Evolutionary conservation across 2,888 invertebrate species (phyloP), one percentile per base, ranked within the genome.

Genomic region (Xestia ashworthii): DNA sequence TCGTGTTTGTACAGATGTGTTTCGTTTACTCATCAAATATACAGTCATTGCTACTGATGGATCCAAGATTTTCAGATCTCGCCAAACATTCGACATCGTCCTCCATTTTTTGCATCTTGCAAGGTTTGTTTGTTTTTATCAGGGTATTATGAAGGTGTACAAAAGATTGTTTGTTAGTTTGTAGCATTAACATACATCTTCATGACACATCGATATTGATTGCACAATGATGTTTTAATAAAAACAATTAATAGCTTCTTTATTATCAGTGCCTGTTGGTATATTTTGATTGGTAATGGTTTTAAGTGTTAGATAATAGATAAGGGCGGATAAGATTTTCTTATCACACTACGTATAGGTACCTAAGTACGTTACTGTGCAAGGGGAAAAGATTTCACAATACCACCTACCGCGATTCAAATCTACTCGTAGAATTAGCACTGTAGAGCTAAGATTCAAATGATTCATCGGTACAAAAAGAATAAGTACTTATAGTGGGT

Each of bases 11-110:
- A 91, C 91, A 93, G 92, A 92, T 92, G 92, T 90, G 91, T 93
- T 93, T 90, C 87, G 91, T 94, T 93, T 93, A 91, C 92, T 91
- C 90, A 88, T 85, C 91, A 94, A 93, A 93, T 89, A 93, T 71
- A 71, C 82, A 86, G 84, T 85, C 81, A 80, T 83, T 74, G 88
- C 92, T 91, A 90, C 92, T 90, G 90, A 89, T 88, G 88, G 86
- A 86, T 89, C 85, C 82, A 87, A 87, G 89, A 89, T 89, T 84
- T 92, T 91, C 88, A 88, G 80, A 88, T 93, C 93, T 91, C 92
- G 92, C 88, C 92, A 93, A 91, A 83, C 85, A 81, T 89, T 89
- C 78, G 81, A 81, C 74, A 83, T 78, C 87, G 85, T 87, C 82
- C 87, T 79, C 78, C n/a, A 25, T 87, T 91, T 90, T 91, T 91